Percentiles rank a stretch among this genome's conserved stretches.
Evolutionary conservation across 2,113 vertebrate species (phyloP).

Genomic region (Amazona vittata): DNA sequence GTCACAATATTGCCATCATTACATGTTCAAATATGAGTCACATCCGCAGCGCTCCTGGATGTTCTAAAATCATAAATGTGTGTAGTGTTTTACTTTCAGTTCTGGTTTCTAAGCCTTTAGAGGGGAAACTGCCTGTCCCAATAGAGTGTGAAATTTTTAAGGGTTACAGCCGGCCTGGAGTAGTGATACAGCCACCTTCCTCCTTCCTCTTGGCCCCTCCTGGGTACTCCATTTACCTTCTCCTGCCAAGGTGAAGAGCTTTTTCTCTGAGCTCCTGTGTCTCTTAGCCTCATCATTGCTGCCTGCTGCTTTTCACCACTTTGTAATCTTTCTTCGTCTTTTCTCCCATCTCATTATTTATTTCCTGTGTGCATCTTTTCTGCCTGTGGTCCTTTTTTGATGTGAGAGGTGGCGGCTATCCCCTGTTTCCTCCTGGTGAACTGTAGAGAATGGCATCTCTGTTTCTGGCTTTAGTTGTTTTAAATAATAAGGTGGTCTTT

Average conservation of each 20-base stretch:
- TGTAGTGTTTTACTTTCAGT: not conserved
- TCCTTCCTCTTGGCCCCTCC: not conserved
- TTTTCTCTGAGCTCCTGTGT: not conserved
- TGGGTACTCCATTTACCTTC: not conserved
- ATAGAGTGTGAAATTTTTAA: not conserved
- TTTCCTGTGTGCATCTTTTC: not conserved
- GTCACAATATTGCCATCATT: conserved; percentile 64
- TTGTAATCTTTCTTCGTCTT: not conserved
- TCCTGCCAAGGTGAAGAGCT: not conserved
- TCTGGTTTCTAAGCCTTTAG: not conserved
- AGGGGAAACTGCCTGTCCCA: not conserved
- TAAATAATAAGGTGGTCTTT: not conserved
- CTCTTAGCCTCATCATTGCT: not conserved
- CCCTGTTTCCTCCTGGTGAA: not conserved
- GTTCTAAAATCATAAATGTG: not conserved
- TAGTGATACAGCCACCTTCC: not conserved
- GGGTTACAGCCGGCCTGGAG: not conserved
- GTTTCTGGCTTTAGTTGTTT: not conserved
- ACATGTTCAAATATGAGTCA: conserved; percentile 42
- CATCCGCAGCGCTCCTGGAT: not conserved
- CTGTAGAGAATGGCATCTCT: not conserved
- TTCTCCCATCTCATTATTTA: not conserved
- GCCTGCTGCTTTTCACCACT: not conserved
- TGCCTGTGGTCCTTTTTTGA: accelerated
- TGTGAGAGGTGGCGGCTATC: not conserved